Base-by-base conservation (phyloP, 2,797 vertebrate species). In the Setipinna tenuifilis region DNA sequence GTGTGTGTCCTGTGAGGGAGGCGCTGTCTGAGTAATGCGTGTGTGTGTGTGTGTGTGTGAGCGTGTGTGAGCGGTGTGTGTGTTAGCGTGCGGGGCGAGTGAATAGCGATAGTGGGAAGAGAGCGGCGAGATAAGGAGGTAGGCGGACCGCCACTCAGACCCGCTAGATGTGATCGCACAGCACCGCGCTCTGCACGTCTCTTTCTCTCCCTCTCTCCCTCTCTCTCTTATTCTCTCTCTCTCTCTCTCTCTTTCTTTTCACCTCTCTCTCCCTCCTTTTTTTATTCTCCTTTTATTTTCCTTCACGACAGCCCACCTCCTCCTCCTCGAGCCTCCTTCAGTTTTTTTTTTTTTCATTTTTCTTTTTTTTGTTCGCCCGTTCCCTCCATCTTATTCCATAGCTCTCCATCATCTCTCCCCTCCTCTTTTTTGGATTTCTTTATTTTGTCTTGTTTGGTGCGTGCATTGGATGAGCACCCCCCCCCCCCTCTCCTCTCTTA, bases 391-490 rank as follows among this genome's bases (percentile, higher is more conserved):
- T 86, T 50, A 81, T 82, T 88, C 59, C 57, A 58, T 11, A 31
- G 57, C 35, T 88, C 88, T 83, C 88, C 80, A 81, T 84, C 85
- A 87, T 91, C 92, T 92, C 92, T 82, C 54, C 82, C 68, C 28
- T 86, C 86, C 83, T 21, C 65, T 82, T 85, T 92, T 90, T 91
- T 92, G 91, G 88, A 92, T 95, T 93, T 93, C 92, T 94, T 92
- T 92, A 92, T 93, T 92, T 91, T 92, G 90, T 93, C 91, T 92
- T 91, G 91, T 91, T 89, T 91, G 88, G 92, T 92, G 91, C 86
- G 89, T 91, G 91, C 91, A 87, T 92, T 91, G 92, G 94, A 93
- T 94, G 93, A 92, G 92, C 90, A 78, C 90, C 90, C 92, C 91
- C 91, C 92, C 91, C 91, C 89, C 88, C 88, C 84, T 88, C 61